These are phyloP conservation scores for Mycteria americana DNA, from an alignment of 2,797 vertebrate species.

Conservation along the genomic window DNA sequence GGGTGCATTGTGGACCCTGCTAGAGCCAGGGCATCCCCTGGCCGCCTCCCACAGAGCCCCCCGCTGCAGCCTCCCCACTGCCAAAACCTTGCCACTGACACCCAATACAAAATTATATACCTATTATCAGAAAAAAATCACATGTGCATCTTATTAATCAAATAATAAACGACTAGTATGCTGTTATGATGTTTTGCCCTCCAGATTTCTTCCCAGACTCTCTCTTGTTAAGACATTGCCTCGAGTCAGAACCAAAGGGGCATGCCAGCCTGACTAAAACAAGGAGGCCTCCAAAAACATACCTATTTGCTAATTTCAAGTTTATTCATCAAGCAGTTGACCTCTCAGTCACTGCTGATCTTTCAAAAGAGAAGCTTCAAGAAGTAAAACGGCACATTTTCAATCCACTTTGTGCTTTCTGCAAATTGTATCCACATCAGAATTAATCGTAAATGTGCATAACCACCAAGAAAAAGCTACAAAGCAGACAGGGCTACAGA, in stretches of 20 bases:
- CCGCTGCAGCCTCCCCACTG: neutral
- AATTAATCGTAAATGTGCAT: neutral
- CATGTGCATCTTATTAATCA: neutral
- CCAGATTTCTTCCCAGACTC: neutral
- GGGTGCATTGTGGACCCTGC: neutral
- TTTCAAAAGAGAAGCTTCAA: neutral
- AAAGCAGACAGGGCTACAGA: neutral
- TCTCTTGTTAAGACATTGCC: neutral
- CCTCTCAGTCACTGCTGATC: neutral
- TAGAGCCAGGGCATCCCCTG: neutral
- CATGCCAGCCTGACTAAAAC: neutral
- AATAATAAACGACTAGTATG: neutral
- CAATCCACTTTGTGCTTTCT: neutral
- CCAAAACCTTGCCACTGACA: neutral
- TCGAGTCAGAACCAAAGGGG: neutral
- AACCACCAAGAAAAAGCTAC: neutral
- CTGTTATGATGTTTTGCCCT: neutral
- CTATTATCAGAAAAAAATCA: neutral
- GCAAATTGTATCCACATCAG: neutral
- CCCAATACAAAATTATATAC: neutral
- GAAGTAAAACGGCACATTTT: neutral
- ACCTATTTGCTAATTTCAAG: neutral
- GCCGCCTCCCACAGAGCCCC: neutral
- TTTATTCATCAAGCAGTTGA: neutral
- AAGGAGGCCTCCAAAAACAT: neutral